phyloP scores from a whole-genome alignment of 2,888 invertebrate species.

The Megalurothrips usitatus region DNA sequence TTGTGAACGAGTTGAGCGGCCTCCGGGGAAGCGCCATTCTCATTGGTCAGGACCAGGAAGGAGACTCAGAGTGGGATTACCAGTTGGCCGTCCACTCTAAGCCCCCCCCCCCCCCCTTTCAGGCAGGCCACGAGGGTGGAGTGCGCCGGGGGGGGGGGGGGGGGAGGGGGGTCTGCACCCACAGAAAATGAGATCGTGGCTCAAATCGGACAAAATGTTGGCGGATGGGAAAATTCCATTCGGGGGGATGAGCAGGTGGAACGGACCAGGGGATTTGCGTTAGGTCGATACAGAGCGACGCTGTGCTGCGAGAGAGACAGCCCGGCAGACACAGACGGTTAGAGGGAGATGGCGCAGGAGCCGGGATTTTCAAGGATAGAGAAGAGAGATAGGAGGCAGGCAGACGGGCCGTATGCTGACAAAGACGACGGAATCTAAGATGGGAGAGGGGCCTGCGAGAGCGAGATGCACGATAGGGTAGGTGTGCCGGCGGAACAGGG shows the following conservation, averaged over 20 bases:
- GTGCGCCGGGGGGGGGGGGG: neutral
- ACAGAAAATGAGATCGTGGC: neutral
- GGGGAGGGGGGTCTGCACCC: neutral
- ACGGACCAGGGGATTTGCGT: neutral
- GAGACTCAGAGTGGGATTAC: too few species aligned
- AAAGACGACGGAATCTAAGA: too few species aligned
- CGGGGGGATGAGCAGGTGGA: conserved; percentile 14
- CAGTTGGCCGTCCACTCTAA: neutral
- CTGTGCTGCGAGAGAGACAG: neutral
- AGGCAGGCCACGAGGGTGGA: neutral
- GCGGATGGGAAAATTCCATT: neutral
- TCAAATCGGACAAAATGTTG: neutral
- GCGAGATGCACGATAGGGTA: neutral
- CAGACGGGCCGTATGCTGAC: neutral
- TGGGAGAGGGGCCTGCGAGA: too few species aligned
- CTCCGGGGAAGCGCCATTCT: too few species aligned
- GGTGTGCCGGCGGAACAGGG: neutral
- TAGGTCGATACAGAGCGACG: neutral
- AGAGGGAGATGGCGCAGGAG: neutral
- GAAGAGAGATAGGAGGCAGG: neutral
- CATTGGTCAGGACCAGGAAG: too few species aligned
- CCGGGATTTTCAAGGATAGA: too few species aligned
- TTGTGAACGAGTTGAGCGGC: too few species aligned
- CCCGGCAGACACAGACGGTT: too few species aligned
- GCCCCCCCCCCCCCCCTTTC: neutral